Evolutionary conservation across 2,888 invertebrate species (phyloP).

Genomic region (Eristalinus aeneus): DNA sequence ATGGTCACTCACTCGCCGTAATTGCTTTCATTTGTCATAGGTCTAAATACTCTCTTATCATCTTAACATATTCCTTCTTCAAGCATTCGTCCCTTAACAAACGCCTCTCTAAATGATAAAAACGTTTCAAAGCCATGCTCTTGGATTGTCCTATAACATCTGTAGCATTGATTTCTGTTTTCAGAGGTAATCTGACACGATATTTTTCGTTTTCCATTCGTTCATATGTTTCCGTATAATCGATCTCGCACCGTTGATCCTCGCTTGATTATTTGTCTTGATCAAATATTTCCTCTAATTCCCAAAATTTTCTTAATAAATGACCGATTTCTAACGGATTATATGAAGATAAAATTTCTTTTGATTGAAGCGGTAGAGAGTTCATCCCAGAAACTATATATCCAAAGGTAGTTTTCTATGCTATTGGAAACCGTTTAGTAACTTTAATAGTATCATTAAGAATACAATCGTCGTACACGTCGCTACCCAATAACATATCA

Average conservation of each 20-base stretch:
- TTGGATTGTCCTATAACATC: constrained; percentile 20
- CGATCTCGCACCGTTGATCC: constrained; percentile 31
- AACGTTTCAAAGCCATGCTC: constrained; percentile 32
- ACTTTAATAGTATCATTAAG: too few relatives aligned
- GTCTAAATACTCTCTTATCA: constrained; percentile 36
- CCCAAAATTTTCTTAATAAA: too few relatives aligned
- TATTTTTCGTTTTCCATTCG: too few relatives aligned
- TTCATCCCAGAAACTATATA: constrained; percentile 41
- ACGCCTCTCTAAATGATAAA: too few relatives aligned
- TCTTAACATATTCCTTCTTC: constrained; percentile 3
- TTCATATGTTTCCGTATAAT: too few relatives aligned
- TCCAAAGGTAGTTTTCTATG: constrained; percentile 13
- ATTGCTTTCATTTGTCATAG: constrained; percentile 45
- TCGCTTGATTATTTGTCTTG: too few relatives aligned
- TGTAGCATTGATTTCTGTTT: constrained; percentile 9
- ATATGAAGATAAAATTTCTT: constrained; percentile 1
- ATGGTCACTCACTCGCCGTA: constrained; percentile 4
- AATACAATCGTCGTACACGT: constrained; percentile 21
- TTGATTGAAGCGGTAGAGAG: neutral
- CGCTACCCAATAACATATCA: constrained; percentile 2
- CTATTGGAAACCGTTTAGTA: too few relatives aligned
- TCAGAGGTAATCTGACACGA: constrained; percentile 17
- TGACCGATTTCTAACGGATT: constrained; percentile 10
- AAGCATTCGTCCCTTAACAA: neutral
- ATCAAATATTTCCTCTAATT: too few relatives aligned